These are phyloP conservation scores for Dasypolia templi DNA, from an alignment of 2,888 invertebrate species.

Conservation along the genomic window DNA sequence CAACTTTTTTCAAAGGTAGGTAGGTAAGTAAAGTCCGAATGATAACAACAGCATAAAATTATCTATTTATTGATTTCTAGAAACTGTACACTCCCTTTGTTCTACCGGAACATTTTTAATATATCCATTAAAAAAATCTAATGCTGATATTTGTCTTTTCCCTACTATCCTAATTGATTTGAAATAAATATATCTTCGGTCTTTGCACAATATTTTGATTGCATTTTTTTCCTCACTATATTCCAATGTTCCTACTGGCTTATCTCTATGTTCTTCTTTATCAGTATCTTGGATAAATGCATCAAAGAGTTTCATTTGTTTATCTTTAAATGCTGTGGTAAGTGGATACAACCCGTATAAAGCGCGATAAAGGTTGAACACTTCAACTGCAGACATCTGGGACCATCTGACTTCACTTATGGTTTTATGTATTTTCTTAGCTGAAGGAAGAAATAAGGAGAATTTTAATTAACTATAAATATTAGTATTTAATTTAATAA, in stretches of 20 bases:
- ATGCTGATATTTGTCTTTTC: slow-evolving; percentile 93
- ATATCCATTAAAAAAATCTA: slow-evolving; percentile 97
- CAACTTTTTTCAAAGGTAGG: neutral
- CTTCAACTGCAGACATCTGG: slow-evolving; percentile 90
- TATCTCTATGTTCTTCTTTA: slow-evolving; percentile 66
- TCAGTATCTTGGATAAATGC: slow-evolving; percentile 80
- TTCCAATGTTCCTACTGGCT: slow-evolving; percentile 90
- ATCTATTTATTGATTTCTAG: slow-evolving; percentile 76
- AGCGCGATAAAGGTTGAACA: slow-evolving; percentile 94
- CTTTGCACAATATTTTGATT: slow-evolving; percentile 92
- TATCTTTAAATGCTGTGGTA: slow-evolving; percentile 91
- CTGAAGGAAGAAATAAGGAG: slow-evolving; percentile 85
- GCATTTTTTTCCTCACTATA: slow-evolving; percentile 91
- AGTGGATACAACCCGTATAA: slow-evolving; percentile 92
- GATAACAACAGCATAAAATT: slow-evolving; percentile 34
- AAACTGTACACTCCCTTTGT: slow-evolving; percentile 78
- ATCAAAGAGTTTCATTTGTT: slow-evolving; percentile 91
- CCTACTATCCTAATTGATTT: slow-evolving; percentile 92
- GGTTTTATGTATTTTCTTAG: slow-evolving; percentile 92
- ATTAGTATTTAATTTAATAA: neutral
- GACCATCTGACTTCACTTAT: slow-evolving; percentile 93
- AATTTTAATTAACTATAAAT: too few relatives aligned
- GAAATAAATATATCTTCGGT: slow-evolving; percentile 92
- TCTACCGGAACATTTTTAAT: slow-evolving; percentile 90
- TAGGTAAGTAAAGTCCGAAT: slow-evolving; percentile 6